Evolutionary conservation across 2,113 vertebrate species (phyloP).

Genomic region (Macrotis lagotis): DNA sequence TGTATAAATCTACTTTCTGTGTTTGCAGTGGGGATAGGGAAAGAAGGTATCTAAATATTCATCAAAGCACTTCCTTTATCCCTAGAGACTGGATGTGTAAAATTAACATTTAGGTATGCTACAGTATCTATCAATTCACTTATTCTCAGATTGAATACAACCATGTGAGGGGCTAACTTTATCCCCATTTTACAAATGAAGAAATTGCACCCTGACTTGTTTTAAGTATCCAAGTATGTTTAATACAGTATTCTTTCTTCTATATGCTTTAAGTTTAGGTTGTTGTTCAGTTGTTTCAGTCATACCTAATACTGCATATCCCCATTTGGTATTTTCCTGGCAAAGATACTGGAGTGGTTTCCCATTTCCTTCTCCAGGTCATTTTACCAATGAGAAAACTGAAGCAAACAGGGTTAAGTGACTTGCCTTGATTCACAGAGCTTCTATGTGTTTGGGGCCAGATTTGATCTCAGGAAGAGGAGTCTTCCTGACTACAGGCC

Average conservation of each 20-base stretch:
- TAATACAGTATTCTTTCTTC: not conserved
- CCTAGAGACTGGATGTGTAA: not conserved
- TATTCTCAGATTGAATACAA: not conserved
- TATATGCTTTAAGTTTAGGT: not conserved
- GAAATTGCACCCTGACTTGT: not conserved
- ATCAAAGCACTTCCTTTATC: conserved; percentile 5
- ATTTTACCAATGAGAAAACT: not conserved
- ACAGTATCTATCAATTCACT: not conserved
- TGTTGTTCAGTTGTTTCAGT: not conserved
- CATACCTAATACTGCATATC: not conserved
- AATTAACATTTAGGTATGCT: not conserved
- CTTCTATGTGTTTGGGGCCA: not conserved
- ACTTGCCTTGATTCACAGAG: not conserved
- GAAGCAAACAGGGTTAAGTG: not conserved
- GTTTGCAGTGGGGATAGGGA: not conserved
- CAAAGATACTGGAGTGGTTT: no score
- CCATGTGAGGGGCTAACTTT: not conserved
- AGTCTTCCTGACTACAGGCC: not conserved
- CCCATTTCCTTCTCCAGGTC: not conserved
- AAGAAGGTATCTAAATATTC: not conserved
- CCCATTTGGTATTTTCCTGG: not conserved
- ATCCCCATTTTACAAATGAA: not conserved
- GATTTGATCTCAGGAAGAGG: not conserved
- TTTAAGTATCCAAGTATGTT: not conserved
- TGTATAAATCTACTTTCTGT: conserved; percentile 60